Base-by-base conservation (phyloP, 2,113 vertebrate genomes). In the Pimephales promelas region DNA sequence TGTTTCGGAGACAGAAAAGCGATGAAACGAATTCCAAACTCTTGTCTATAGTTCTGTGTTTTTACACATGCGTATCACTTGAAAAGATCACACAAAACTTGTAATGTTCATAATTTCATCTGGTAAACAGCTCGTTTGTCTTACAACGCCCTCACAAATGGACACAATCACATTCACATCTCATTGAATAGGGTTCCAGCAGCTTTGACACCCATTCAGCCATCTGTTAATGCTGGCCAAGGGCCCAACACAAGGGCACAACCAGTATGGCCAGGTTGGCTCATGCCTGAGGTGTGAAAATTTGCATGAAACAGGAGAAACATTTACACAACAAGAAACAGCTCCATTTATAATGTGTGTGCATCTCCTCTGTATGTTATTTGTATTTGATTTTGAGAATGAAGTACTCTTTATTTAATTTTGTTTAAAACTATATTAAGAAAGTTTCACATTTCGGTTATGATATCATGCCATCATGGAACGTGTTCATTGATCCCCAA, bases 161-260 rank as follows among this genome's bases (percentile, higher is more conserved):
- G 64, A 85, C 90, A 88, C 61, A 91, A 87, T 89, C 89, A 90
- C 85, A 87, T 93, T 90, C 92, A 90, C 91, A 89, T 91, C 89
- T 89, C 88, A 90, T 86, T 90, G 89, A 89, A 90, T 89, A 86
- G 73, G 64, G 88, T 88, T 83, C 88, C 61, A 80, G 86, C 68
- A 85, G 87, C 89, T 91, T 91, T 88, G 90, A 92, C 89, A 91
- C 89, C 86, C 87, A 82, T 64, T 90, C 90, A 90, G 88, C 92
- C 92, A 92, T 93, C 92, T 94, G 92, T 43, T 84, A 86, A 85
- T 70, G 11, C 87, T 93, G 92, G 92, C 89, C 52, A 24, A 7
- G n/a, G 3, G 92, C 92, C 92, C 84, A 28, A 89, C 90, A 87
- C 85, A 72, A 86, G 89, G 81, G 52, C 64, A 85, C 82, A 34